A percentile compares a stretch with the other conserved stretches of the same genome.
Conservation (phyloP, 2,797 vertebrate genomes). For the Melanogrammus aeglefinus region DNA sequence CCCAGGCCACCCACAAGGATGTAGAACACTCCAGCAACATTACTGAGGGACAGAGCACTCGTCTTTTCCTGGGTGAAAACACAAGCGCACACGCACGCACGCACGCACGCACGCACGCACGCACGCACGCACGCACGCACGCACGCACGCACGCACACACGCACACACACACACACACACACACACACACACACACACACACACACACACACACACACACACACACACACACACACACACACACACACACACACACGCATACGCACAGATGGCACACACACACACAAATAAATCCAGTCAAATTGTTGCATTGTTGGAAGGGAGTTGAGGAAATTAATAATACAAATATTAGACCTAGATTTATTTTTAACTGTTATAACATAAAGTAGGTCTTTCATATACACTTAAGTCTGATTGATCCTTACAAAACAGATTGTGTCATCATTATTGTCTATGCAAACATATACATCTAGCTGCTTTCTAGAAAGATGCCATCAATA, state of each 20-base stretch:
- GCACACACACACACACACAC: background rate
- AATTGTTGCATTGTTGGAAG: background rate
- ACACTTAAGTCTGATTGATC: background rate
- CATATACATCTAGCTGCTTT: background rate
- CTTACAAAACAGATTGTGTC: background rate
- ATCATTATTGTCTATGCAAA: background rate
- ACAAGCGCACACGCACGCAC: background rate
- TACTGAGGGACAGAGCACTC: conserved; percentile 95
- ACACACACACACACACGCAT: background rate
- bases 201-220: background rate
- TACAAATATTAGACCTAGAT: background rate
- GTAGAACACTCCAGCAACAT: conserved; percentile 96
- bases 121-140: background rate
- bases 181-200: background rate
- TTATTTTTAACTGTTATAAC: background rate
- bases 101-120: background rate
- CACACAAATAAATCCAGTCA: conserved; percentile 10
- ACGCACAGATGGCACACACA: background rate
- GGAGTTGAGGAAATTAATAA: background rate
- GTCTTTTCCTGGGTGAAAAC: conserved; percentile 87
- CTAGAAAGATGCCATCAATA: background rate
- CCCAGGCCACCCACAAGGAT: conserved; percentile 97
- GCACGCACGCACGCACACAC: no score
- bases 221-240: no score
- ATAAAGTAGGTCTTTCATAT: background rate